These are phyloP conservation scores for Nemotelus pantherinus DNA, from an alignment of 2,888 invertebrate species.

Conservation along the genomic window DNA sequence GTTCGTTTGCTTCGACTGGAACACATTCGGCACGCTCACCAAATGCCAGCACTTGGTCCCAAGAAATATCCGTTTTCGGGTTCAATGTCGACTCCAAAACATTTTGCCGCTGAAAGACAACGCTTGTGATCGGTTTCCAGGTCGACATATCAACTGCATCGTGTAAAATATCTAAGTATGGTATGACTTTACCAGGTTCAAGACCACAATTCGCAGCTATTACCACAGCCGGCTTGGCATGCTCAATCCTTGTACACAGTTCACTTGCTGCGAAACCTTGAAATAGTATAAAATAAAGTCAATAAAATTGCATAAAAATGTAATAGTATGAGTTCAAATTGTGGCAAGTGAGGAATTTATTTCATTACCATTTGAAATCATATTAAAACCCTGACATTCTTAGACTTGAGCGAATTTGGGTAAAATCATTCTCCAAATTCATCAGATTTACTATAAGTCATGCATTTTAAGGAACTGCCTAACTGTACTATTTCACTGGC, in stretches of 20 bases:
- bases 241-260: slow-evolving; percentile 84
- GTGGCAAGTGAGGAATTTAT: too few species aligned
- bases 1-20: slow-evolving; percentile 87
- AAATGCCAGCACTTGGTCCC: slow-evolving; percentile 76
- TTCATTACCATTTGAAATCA: too few species aligned
- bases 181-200: slow-evolving; percentile 84
- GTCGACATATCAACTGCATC: slow-evolving; percentile 76
- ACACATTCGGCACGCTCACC: slow-evolving; percentile 81
- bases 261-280: slow-evolving; percentile 90
- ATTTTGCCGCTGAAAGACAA: slow-evolving; percentile 82
- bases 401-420: too few species aligned
- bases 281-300: not conserved
- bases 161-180: slow-evolving; percentile 63
- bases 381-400: too few species aligned
- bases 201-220: slow-evolving; percentile 92
- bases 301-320: not conserved
- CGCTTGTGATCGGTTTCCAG: slow-evolving; percentile 79
- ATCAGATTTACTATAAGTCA: too few species aligned
- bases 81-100: slow-evolving; percentile 73
- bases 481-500: too few species aligned
- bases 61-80: slow-evolving; percentile 76
- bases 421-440: too few species aligned
- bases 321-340: too few species aligned
- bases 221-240: slow-evolving; percentile 87
- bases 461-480: too few species aligned